Evolutionary conservation across 2,797 vertebrate genomes (phyloP).

Genomic region (Gouania willdenowi): DNA sequence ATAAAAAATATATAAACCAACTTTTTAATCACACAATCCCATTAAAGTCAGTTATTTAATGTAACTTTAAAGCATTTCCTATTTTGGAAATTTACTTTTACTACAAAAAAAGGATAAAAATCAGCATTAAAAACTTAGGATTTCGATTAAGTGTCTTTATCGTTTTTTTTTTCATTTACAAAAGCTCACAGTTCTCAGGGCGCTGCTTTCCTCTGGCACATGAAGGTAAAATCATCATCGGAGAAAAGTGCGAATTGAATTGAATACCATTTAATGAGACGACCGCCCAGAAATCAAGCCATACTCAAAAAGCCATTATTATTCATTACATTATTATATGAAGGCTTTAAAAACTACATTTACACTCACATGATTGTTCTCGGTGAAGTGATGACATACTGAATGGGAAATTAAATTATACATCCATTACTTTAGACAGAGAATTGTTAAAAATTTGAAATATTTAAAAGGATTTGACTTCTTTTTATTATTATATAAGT

Average conservation of each 20-base stretch:
- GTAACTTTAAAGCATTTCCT: too few species aligned
- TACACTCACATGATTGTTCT: constrained; percentile 8
- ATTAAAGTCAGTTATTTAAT: too few species aligned
- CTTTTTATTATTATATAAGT: too few species aligned
- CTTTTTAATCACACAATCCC: too few species aligned
- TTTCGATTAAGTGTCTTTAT: constrained; percentile 4
- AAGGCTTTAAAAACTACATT: constrained; percentile 17
- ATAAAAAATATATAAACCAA: too few species aligned
- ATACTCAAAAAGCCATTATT: constrained; percentile 39
- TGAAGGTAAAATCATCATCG: constrained; percentile 28
- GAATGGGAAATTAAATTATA: constrained; percentile 12
- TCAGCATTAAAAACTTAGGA: too few species aligned
- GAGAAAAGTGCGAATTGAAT: constrained; percentile 42
- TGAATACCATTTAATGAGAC: constrained; percentile 49
- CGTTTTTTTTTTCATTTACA: constrained; percentile 7
- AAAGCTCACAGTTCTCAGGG: background rate
- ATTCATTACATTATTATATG: constrained; percentile 36
- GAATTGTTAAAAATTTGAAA: too few species aligned
- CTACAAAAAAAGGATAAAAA: too few species aligned
- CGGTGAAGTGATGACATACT: constrained; percentile 6
- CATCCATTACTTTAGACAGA: constrained; percentile 2
- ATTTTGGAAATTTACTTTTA: too few species aligned
- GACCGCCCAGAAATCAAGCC: constrained; percentile 32
- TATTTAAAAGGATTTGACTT: too few species aligned
- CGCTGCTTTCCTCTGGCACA: constrained; percentile 3